Conservation (phyloP, 2,113 vertebrate genomes). For the Phoxinus phoxinus region DNA sequence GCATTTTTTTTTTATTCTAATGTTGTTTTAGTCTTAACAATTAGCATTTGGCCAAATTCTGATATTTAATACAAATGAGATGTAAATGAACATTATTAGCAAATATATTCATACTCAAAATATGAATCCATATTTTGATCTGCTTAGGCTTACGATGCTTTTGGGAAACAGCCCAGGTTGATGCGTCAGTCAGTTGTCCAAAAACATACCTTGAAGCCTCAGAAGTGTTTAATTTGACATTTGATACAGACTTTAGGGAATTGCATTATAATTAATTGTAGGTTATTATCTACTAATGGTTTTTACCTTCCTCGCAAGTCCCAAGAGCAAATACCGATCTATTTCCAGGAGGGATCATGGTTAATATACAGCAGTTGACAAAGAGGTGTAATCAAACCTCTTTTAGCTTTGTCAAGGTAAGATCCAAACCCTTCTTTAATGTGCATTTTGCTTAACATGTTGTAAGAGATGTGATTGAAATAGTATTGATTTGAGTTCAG, state of each 20-base stretch:
- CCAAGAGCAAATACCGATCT: not conserved
- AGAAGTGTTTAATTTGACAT: not conserved
- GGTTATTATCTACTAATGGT: conserved; percentile 16
- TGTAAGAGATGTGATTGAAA: not conserved
- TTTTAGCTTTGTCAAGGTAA: conserved; percentile 22
- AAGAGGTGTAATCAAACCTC: not conserved
- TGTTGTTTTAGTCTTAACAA: not conserved
- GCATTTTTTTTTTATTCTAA: not conserved
- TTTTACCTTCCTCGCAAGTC: not conserved
- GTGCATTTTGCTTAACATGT: not conserved
- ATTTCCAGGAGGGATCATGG: not conserved
- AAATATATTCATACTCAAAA: not conserved
- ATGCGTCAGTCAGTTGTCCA: not conserved
- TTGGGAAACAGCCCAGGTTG: not conserved
- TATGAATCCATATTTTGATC: not conserved
- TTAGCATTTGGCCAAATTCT: not conserved
- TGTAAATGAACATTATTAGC: not conserved
- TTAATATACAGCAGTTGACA: conserved; percentile 12
- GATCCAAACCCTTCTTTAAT: not conserved
- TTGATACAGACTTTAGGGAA: conserved; percentile 17
- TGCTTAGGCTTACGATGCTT: not conserved
- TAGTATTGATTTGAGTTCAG: not conserved
- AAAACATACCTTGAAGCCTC: not conserved
- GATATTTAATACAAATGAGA: not conserved
- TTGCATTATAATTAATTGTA: not conserved